A percentile compares a stretch with the other conserved stretches of the same genome.
Evolutionary conservation across 2,797 vertebrate genomes (phyloP).

Genomic region (Thalassophryne amazonica): DNA sequence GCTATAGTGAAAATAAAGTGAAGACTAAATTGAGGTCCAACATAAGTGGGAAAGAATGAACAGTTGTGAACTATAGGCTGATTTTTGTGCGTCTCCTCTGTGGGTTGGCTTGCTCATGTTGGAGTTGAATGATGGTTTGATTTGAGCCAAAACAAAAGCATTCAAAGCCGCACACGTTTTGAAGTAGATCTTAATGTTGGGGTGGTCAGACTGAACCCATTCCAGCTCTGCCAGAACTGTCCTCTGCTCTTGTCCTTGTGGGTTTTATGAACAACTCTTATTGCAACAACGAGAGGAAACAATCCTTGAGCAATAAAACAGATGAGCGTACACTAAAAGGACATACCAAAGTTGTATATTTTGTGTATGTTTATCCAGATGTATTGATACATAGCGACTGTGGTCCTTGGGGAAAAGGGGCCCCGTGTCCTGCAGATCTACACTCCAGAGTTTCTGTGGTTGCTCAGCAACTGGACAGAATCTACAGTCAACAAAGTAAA

Average conservation of each 20-base stretch:
- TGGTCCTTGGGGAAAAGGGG: conserved; percentile 2
- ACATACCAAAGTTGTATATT: conserved; percentile 18
- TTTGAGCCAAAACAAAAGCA: neutral
- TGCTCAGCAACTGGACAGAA: conserved; percentile 33
- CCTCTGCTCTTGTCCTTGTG: conserved; percentile 27
- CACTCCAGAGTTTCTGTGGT: conserved; percentile 10
- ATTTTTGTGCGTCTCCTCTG: no score
- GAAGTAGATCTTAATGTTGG: conserved; percentile 13
- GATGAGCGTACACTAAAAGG: neutral
- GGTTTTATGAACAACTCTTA: conserved; percentile 23
- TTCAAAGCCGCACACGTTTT: neutral
- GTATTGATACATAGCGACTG: neutral
- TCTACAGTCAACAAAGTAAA: conserved; percentile 36
- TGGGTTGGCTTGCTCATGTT: no score
- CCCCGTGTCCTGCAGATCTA: neutral
- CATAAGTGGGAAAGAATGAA: no score
- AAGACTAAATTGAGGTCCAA: no score
- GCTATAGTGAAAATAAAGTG: no score
- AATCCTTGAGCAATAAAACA: neutral
- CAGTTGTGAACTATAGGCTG: no score
- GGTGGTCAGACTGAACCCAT: neutral
- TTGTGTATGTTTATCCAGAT: neutral
- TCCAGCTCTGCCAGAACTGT: no score
- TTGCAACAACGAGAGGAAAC: conserved; percentile 11
- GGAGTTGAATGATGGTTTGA: conserved; percentile 27